Evolutionary conservation across 2,888 invertebrate genomes (phyloP), one percentile per base, ranked within the genome.

Genomic region (Ormyrus pomaceus): DNA sequence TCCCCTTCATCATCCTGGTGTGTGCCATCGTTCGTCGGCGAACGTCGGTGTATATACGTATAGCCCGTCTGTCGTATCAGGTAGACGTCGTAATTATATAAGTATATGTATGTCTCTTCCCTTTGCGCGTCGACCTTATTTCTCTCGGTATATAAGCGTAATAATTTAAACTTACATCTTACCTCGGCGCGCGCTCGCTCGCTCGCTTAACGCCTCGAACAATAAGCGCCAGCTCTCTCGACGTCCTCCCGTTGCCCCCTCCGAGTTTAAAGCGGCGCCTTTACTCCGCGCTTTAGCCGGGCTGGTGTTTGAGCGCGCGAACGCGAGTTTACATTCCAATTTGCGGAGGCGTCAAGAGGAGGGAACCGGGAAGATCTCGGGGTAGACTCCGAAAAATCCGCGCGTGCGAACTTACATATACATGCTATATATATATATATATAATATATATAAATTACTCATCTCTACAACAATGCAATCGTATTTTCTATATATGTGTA

Each of bases 301-400:
- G 3, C 58, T 58, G 13, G 58, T 58, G n/a, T 56, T 6, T 65
- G 9, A 10, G 5, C 53, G 4, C 5, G 13, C 61, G 6, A 45
- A n/a, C 10, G 34, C 19, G 19, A 45, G 45, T 71, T 10, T 59
- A 59, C 19, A 59, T 70, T n/a, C 2, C 34, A 68, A 61, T 68
- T 66, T 65, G 59, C 34, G 34, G 34, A 4, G 34, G 34, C 34
- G 34, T 2, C 34, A 0, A 4, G 34, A 34, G 3, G n/a, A 46
- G 19, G 19, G 46, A 59, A 75, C 59, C 70, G 62, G 55, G 62
- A 70, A 81, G 65, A 74, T 81, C 74, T 72, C 77, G 64, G 64
- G 66, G 45, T 19, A 68, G 65, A 77, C 65, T 4, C 34, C 34
- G 13, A 70, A 74, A 65, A 56, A 64, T 74, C 13, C 46, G 45